These are phyloP conservation scores for Pollenia angustigena DNA, from an alignment of 2,888 invertebrate genomes.

Conservation along the genomic window DNA sequence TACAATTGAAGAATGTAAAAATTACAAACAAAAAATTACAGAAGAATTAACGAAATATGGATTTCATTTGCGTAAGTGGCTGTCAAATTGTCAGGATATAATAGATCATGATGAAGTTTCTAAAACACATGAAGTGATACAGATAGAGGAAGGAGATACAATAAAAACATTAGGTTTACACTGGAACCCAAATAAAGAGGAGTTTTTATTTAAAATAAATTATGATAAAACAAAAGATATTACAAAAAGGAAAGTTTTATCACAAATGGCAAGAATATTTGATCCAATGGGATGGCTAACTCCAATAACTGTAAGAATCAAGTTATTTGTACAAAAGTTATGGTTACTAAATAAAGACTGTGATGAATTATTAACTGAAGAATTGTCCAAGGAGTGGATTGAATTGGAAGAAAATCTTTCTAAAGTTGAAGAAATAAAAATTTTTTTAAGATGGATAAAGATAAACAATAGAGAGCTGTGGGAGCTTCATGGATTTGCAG, in stretches of 20 bases:
- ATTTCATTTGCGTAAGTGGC: constrained; percentile 8
- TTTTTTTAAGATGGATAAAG: too few species aligned
- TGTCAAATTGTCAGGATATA: constrained; percentile 7
- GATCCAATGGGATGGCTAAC: constrained; percentile 51
- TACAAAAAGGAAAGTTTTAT: constrained; percentile 9
- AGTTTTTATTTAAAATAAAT: constrained; percentile 4
- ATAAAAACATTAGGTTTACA: not conserved
- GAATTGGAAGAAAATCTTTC: too few species aligned
- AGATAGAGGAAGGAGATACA: too few species aligned
- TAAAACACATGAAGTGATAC: too few species aligned
- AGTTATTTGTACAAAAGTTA: constrained; percentile 23
- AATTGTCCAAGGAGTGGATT: too few species aligned
- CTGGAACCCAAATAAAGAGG: not conserved
- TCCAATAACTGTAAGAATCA: constrained; percentile 43
- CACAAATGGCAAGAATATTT: constrained; percentile 31
- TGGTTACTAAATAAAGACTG: too few species aligned
- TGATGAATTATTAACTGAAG: too few species aligned
- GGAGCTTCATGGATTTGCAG: too few species aligned
- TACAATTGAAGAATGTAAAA: not conserved
- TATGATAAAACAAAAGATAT: not conserved
- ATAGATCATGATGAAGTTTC: not conserved
- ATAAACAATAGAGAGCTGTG: too few species aligned
- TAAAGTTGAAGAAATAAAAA: too few species aligned
- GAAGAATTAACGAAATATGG: constrained; percentile 1
- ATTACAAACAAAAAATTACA: not conserved